Evolutionary conservation across 2,113 vertebrate genomes (phyloP), one percentile per base, ranked within the genome.

Genomic region (Paracanthobrama guichenoti): DNA sequence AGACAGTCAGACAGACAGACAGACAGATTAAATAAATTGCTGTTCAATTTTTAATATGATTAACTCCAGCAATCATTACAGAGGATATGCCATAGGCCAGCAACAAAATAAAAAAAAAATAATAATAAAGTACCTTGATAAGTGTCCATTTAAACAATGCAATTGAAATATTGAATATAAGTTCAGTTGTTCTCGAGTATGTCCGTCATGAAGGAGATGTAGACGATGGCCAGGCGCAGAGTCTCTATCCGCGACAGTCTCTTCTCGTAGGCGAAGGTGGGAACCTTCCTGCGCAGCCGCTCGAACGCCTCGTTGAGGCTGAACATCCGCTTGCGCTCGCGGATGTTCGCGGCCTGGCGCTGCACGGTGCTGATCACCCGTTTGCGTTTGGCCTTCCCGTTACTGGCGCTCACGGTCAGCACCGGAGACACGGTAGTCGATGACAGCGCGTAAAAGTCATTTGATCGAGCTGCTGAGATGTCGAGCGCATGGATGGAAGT

Each of bases 141-240:
- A 79, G 44, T 6, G 39, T 44, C 26, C 31, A 22, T 42, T 31
- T 59, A 59, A 77, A 57, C 75, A 79, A 79, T 60, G n/a, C 39
- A 62, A 18, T 11, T 42, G 8, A 79, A 24, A 62, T 14, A 31
- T 18, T 18, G 12, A 24, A 13, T 22, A 5, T 35, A 6, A 5
- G 64, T 24, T 71, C 64, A 81, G 42, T 53, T 35, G 44, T 82
- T 84, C 59, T 84, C 93, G 91, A 99, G 88, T 77, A 99, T 94
- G 88, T 99, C 97, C 0, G 94, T 97, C 98, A 99, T 98, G 90
- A 99, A 99, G 85, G 97, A 96, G 86, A 99, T 99, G 90, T 99
- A 99, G 59, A 98, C 94, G 35, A 99, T 98, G 85, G 98, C 98
- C 75, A 99, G 94, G 53, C 97, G 96, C 2, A 99, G 90, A 0